Evolutionary conservation across 2,113 vertebrate species (phyloP), one percentile per base, ranked within the genome.

Genomic region (Crotophaga sulcirostris): DNA sequence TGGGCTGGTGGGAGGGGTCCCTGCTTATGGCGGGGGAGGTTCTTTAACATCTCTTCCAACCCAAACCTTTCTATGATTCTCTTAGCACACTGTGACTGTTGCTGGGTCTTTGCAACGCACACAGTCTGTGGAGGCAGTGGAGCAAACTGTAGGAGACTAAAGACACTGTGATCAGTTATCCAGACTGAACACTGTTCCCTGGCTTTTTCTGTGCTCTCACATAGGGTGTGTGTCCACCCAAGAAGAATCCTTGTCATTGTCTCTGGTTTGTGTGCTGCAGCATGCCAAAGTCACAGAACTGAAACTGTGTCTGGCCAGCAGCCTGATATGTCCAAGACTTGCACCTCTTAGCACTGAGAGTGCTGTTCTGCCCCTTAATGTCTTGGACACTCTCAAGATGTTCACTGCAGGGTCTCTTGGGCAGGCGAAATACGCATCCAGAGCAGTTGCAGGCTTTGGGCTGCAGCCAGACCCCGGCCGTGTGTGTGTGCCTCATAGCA

Each of bases 401-500:
- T 34, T 63, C 34, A 0, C 34, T 68, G 58, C 38, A 9, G 16
- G 28, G 11, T 51, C 11, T 16, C 12, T 42, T 21, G 34, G 26
- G 13, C 3, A 2, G 38, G 62, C 10, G n/a, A 54, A 62, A 20
- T 33, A 12, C 6, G 5, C 14, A 18, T 40, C 7, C 29, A 8
- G 16, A 31, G 33, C 16, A 31, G 33, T 9, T 18, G 62, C 49
- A 52, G 33, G 9, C 60, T 82, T 66, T 58, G 60, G 17, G 29
- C 38, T 85, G 47, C 54, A 42, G 38, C 31, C 60, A 38, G 76
- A 20, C 36, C 25, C 42, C 58, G 28, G 52, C 44, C 6, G 0
- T 7, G 13, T 28, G 67, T 44, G 36, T 0, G 0, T 24, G 67
- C 49, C 24, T 49, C 13, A 0, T 7, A 18, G 38, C 60, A 51